Evolutionary conservation across 1,140 invertebrate genomes (phyloP), one percentile per base, ranked within the genome.

Genomic region (Brachionus angularis): DNA sequence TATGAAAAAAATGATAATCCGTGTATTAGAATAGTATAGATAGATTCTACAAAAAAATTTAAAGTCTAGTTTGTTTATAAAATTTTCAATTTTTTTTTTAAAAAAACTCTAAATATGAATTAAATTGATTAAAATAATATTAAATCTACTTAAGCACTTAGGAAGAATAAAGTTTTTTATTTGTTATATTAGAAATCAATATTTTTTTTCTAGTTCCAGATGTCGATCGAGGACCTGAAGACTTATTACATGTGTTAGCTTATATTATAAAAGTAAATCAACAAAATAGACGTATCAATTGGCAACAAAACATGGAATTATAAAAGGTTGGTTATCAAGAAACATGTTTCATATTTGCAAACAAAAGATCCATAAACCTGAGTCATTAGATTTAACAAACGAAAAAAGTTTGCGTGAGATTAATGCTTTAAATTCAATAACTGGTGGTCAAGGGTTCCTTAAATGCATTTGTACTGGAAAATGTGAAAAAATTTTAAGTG

Each of bases 401-500:
- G 46, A 49, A 23, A 49, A 21, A 49, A 49, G 2, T 21, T 49
- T 49, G 25, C 46, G 46, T 49, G 46, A 49, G 25, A 49, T 49
- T 23, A 49, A 49, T 49, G 46, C 46, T 21, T 21, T 49, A 3
- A 16, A 49, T 23, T 49, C 46, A 16, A 23, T 49, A 23, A 49
- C 46, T 49, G 46, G 18, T 49, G 46, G 46, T 49, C 16, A 49
- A 49, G 46, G 46, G 10, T 49, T 49, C 12, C 21, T 49, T 3
- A 21, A 49, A 23, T 49, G 46, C n/a, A n/a, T n/a, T n/a, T n/a
- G n/a, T n/a, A n/a, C n/a, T 49, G 25, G 25, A 21, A 49, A 49
- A 49, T 49, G 46, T 49, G 46, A 49, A 49, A 23, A 23, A 49
- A 49, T 49, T 49, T 18, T 49, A 49, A 49, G 25, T 49, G 46